Evolutionary conservation across 2,797 vertebrate species (phyloP).

Genomic region (Paratrypauchen microcephalus): DNA sequence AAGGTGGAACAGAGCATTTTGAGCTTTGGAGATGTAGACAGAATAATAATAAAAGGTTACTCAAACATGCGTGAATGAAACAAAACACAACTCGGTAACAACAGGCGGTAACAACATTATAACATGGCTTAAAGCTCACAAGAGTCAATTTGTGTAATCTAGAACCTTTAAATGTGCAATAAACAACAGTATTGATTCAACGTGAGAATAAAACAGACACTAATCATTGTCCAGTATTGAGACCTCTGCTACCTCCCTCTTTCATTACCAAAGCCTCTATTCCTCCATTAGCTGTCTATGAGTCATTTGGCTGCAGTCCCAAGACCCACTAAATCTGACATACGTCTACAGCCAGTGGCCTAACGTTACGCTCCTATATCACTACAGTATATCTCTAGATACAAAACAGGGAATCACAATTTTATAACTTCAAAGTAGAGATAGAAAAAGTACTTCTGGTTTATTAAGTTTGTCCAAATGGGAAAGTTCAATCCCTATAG

Average conservation of each 20-base stretch:
- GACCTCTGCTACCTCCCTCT: constrained; percentile 61
- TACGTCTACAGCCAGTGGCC: constrained; percentile 59
- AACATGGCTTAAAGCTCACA: too few relatives aligned
- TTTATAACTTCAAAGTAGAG: not conserved
- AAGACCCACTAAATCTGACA: constrained; percentile 61
- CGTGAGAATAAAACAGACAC: constrained; percentile 58
- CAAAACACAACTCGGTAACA: too few relatives aligned
- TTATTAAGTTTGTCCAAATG: not conserved
- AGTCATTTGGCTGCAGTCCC: constrained; percentile 64
- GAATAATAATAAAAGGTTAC: too few relatives aligned
- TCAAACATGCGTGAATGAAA: too few relatives aligned
- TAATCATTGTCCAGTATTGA: constrained; percentile 66
- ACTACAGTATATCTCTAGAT: constrained; percentile 25
- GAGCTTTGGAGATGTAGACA: too few relatives aligned
- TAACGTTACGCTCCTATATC: constrained; percentile 54
- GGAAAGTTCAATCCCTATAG: not conserved
- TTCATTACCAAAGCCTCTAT: constrained; percentile 54
- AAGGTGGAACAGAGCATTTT: too few relatives aligned
- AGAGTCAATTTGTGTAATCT: too few relatives aligned
- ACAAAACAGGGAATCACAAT: constrained; percentile 29
- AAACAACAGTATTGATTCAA: constrained; percentile 68
- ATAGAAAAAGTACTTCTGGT: not conserved
- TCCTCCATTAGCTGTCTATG: constrained; percentile 54
- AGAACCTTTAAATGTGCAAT: constrained; percentile 58
- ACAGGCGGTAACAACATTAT: too few relatives aligned